phyloP scores from a whole-genome alignment of 2,113 vertebrate genomes.

The Acanthisitta chloris region DNA sequence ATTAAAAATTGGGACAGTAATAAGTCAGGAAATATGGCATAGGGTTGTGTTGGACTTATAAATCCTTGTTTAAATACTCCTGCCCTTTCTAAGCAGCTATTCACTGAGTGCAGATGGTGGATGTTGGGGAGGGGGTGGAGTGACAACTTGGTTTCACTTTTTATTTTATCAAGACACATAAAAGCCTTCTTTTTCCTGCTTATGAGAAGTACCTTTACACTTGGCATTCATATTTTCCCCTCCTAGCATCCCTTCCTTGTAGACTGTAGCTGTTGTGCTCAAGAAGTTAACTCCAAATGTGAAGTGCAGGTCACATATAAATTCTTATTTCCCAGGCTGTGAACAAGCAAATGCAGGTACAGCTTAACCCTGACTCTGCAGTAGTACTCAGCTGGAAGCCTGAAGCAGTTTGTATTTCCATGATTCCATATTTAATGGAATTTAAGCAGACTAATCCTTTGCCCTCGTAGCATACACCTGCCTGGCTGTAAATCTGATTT shows the following conservation, averaged over 20 bases:
- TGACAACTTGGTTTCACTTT: not conserved
- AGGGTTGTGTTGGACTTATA: not conserved
- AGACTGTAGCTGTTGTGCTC: not conserved
- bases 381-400: not conserved
- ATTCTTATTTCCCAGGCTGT: not conserved
- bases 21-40: not conserved
- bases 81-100: not conserved
- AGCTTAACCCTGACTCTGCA: not conserved
- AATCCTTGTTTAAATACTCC: not conserved
- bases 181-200: not conserved
- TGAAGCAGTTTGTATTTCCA: not conserved
- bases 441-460: not conserved
- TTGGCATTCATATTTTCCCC: not conserved
- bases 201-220: not conserved
- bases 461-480: not conserved
- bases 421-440: not conserved
- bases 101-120: not conserved
- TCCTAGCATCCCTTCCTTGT: not conserved
- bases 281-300: not conserved
- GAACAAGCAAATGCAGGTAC: not conserved
- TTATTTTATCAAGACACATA: not conserved
- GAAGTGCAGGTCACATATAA: not conserved
- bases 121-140: accelerated
- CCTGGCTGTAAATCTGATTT: not conserved
- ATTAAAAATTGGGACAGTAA: not conserved